Evolutionary conservation across 2,113 vertebrate genomes (phyloP).

Genomic region (Hemicordylus capensis): DNA sequence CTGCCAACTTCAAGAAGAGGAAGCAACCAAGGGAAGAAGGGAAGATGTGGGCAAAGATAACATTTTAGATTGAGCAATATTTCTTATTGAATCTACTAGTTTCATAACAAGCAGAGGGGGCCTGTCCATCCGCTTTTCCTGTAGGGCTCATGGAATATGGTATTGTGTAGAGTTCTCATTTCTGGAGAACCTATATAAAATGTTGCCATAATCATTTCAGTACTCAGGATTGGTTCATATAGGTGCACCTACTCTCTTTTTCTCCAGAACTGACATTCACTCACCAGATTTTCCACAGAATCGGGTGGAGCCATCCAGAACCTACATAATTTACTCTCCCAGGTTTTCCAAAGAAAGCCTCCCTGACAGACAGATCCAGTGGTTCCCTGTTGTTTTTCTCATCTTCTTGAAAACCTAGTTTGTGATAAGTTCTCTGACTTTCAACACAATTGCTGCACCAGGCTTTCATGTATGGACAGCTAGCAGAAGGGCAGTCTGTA

Average conservation of each 20-base stretch:
- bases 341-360: neutral
- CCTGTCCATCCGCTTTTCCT: neutral
- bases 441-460: neutral
- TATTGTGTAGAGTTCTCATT: neutral
- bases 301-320: too few relatives aligned
- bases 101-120: neutral
- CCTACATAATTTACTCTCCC: too few relatives aligned
- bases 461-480: neutral
- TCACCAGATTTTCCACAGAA: neutral
- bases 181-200: neutral
- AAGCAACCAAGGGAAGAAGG: neutral
- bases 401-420: neutral
- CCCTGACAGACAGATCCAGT: neutral
- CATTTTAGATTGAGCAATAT: neutral
- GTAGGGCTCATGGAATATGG: neutral
- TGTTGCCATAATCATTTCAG: too few relatives aligned
- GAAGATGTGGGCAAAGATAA: neutral
- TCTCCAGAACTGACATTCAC: neutral
- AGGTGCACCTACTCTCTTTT: neutral
- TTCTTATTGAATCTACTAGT: neutral
- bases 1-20: too few relatives aligned
- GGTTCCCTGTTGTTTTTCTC: neutral
- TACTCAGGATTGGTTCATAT: neutral
- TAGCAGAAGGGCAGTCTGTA: neutral
- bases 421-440: neutral